Conservation (phyloP, 2,888 invertebrate species). For the Trachelus iudaicus region DNA sequence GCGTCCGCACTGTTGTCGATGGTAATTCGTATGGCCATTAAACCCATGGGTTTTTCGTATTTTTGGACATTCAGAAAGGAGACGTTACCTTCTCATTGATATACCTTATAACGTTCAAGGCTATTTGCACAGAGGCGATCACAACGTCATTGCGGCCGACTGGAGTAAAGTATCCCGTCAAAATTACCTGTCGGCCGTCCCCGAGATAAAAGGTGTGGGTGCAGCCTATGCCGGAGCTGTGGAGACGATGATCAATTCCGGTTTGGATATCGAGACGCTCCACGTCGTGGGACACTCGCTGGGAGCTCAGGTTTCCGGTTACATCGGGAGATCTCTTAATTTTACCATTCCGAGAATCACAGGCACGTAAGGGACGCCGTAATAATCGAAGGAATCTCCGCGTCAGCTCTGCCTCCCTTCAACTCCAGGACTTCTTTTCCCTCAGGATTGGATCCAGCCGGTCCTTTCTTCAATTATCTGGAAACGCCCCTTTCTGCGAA, state of each 20-base stretch:
- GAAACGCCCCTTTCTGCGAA: constrained; percentile 45
- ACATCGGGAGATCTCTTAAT: constrained; percentile 33
- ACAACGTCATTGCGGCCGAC: constrained; percentile 66
- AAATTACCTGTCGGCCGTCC: constrained; percentile 55
- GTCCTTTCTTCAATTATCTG: constrained; percentile 65
- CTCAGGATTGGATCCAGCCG: constrained; percentile 67
- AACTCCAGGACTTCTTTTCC: not conserved
- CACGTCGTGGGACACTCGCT: constrained; percentile 54
- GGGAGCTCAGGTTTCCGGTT: constrained; percentile 51
- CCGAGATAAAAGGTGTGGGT: constrained; percentile 34
- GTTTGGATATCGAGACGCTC: constrained; percentile 32
- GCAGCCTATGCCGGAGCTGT: constrained; percentile 36
- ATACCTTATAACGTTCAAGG: constrained; percentile 37
- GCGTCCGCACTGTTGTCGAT: constrained; percentile 55
- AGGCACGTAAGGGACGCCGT: constrained; percentile 31
- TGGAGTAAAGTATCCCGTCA: constrained; percentile 66
- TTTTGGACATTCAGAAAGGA: not conserved
- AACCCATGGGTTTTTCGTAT: not conserved
- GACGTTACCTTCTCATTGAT: not conserved
- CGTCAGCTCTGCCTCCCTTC: not conserved
- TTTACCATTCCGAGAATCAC: constrained; percentile 43
- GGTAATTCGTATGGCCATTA: constrained; percentile 31
- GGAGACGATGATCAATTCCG: constrained; percentile 33
- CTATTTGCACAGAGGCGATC: constrained; percentile 58
- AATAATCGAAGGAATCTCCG: not conserved